Evolutionary conservation across 2,888 invertebrate genomes (phyloP).

Genomic region (Petrolisthes manimaculis): DNA sequence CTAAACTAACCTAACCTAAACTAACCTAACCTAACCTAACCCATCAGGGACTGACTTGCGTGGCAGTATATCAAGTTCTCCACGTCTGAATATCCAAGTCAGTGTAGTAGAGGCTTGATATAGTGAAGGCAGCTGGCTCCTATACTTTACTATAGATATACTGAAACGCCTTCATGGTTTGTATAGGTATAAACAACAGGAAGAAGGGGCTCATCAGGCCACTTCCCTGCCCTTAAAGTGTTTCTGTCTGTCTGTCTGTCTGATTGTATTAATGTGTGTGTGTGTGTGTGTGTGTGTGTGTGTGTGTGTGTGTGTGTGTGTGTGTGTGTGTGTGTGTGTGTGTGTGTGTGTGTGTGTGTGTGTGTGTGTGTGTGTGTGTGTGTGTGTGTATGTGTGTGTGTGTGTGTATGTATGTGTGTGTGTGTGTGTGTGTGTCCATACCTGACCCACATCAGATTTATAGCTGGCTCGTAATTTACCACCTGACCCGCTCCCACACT

Average conservation of each 20-base stretch:
- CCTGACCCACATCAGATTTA: not conserved
- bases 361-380: conserved; percentile 21
- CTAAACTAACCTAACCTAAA: too few relatives aligned
- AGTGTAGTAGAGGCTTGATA: not conserved
- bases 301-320: conserved; percentile 18
- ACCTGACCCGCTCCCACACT: too few relatives aligned
- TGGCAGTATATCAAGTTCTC: too few relatives aligned
- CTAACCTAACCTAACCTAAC: too few relatives aligned
- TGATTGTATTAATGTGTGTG: not conserved
- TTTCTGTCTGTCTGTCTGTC: not conserved
- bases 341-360: conserved; percentile 5
- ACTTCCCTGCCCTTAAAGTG: not conserved
- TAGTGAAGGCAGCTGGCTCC: too few relatives aligned
- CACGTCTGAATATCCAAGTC: too few relatives aligned
- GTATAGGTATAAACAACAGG: too few relatives aligned
- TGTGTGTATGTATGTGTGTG: conserved; percentile 12
- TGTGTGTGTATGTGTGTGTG: conserved; percentile 16
- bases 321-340: conserved; percentile 16
- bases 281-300: conserved; percentile 19
- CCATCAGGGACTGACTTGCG: too few relatives aligned
- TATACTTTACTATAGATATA: too few relatives aligned
- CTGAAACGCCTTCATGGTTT: too few relatives aligned
- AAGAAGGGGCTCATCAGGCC: too few relatives aligned
- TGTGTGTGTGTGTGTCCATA: conserved; percentile 8
- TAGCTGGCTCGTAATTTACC: too few relatives aligned